phyloP scores from a whole-genome alignment of 2,113 vertebrate genomes.

The Pyxicephalus adspersus region DNA sequence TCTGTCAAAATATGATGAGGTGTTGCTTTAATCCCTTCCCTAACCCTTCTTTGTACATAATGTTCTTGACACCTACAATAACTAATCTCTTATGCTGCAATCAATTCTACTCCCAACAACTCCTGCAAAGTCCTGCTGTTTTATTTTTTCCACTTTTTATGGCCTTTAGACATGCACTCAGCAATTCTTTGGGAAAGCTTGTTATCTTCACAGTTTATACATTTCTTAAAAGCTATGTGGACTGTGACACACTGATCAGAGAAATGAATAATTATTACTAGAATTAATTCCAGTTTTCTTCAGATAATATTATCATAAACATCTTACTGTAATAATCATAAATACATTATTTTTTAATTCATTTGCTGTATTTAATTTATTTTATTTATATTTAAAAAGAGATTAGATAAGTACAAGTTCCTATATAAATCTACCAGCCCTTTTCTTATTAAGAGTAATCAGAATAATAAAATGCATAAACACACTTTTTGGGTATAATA shows the following conservation, averaged over 20 bases:
- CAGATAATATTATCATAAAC: not conserved
- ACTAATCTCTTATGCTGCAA: conserved; percentile 37
- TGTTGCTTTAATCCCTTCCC: conserved; percentile 32
- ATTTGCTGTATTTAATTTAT: not conserved
- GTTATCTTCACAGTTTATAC: not conserved
- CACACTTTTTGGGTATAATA: too few relatives aligned
- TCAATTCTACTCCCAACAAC: conserved; percentile 27
- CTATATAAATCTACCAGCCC: too few relatives aligned
- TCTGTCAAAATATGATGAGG: conserved; percentile 47
- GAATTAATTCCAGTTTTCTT: not conserved
- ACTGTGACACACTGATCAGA: not conserved
- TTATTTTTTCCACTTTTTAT: conserved; percentile 14
- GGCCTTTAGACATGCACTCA: not conserved
- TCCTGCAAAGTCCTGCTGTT: not conserved
- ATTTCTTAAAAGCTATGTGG: not conserved
- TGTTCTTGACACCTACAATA: conserved; percentile 44
- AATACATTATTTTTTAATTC: not conserved
- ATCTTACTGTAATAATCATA: not conserved
- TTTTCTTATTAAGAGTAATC: too few relatives aligned
- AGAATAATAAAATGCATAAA: too few relatives aligned
- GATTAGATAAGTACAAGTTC: too few relatives aligned
- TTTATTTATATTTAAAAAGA: too few relatives aligned
- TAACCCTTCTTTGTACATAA: conserved; percentile 45
- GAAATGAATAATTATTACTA: not conserved
- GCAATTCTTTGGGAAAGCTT: not conserved